Conservation (phyloP, 2,113 vertebrate species). For the Carassius carassius region DNA sequence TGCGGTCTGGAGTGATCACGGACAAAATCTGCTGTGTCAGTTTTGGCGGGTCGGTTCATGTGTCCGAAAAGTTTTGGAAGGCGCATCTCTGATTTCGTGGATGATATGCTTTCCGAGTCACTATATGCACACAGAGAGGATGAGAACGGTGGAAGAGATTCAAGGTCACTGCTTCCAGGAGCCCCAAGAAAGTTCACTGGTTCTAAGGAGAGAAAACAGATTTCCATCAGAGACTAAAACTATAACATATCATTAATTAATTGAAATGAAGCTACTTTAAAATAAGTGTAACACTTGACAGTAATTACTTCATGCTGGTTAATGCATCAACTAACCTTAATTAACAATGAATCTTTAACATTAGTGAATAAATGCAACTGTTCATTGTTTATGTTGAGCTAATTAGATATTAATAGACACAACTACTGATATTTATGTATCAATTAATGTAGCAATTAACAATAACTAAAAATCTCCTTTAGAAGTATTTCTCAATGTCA, state of each 20-base stretch:
- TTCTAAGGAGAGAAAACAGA: conserved; percentile 57
- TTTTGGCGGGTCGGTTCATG: conserved; percentile 81
- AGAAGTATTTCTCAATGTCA: no score
- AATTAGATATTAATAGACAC: no score
- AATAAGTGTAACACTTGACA: background rate
- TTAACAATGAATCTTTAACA: no score
- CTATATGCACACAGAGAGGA: conserved; percentile 65
- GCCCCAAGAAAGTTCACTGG: conserved; percentile 71
- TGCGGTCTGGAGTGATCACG: conserved; percentile 73
- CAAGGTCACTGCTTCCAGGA: conserved; percentile 82
- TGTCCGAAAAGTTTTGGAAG: conserved; percentile 58
- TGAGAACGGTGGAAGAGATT: conserved; percentile 73
- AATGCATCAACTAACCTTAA: no score
- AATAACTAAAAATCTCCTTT: no score
- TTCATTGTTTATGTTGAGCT: no score
- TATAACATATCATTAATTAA: background rate
- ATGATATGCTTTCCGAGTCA: conserved; percentile 71
- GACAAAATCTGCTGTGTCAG: conserved; percentile 78
- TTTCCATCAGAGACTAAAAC: background rate
- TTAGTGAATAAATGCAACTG: no score
- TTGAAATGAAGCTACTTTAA: background rate
- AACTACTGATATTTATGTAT: no score
- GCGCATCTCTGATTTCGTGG: conserved; percentile 68
- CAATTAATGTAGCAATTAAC: no score
- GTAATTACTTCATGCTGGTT: no score